Percentiles rank a stretch among this genome's conserved stretches.
These are phyloP conservation scores for Puffinus mauretanicus DNA, from an alignment of 2,113 vertebrate genomes.

Conservation along the genomic window DNA sequence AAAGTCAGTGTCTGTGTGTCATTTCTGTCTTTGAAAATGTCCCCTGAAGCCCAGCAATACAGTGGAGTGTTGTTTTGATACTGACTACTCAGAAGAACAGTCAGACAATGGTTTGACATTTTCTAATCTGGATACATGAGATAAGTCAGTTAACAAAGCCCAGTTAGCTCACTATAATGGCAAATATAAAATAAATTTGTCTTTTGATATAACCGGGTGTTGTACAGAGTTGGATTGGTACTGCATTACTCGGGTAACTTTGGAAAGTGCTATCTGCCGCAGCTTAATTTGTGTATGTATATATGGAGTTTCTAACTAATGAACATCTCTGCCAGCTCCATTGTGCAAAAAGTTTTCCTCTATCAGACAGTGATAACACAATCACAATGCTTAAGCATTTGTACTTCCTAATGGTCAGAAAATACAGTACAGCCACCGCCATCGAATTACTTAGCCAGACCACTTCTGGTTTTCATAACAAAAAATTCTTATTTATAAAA, in stretches of 20 bases:
- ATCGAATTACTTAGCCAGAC: background rate
- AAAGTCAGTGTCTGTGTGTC: background rate
- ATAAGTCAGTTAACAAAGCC: background rate
- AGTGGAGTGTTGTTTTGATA: background rate
- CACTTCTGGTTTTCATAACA: background rate
- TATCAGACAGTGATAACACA: background rate
- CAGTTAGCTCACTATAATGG: background rate
- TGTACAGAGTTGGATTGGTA: background rate
- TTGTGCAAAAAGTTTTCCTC: background rate
- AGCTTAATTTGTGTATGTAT: background rate
- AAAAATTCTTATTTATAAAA: background rate
- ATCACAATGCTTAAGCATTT: background rate
- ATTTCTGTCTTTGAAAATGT: background rate
- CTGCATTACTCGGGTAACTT: background rate
- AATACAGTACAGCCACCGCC: background rate
- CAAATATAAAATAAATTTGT: background rate
- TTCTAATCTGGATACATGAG: conserved; percentile 9
- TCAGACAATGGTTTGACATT: conserved; percentile 12
- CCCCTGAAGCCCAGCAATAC: background rate
- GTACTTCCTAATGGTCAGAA: background rate
- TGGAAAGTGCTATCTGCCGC: background rate
- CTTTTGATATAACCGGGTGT: background rate
- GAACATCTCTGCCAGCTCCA: background rate
- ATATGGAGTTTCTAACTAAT: background rate
- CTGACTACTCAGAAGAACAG: background rate